Evolutionary conservation across 2,888 invertebrate species (phyloP), one percentile per base, ranked within the genome.

Genomic region (Rotaria socialis): DNA sequence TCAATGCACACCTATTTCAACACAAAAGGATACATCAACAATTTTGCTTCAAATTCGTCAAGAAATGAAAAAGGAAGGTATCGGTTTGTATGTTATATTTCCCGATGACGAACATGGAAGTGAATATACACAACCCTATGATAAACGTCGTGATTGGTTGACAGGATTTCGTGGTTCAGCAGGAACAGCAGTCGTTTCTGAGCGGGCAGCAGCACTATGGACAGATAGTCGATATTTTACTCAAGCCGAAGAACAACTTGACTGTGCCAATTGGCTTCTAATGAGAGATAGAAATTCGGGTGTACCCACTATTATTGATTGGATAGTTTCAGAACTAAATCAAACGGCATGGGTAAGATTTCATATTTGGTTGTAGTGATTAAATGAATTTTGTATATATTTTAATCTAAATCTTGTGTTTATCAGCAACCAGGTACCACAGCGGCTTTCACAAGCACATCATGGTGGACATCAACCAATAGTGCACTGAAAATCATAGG

Each of bases 191-290:
- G 92, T 97, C 16, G 93, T 98, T 84, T 96, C 96, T 0, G 90
- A 92, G 0, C 92, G 93, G 14, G 88, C 91, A 86, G 93, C 93
- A 35, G 91, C 92, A 3, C 91, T 99, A n/a, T 99, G 98, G 97
- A 98, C 98, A 0, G 99, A 99, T 92, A 98, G 97, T 0, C 93
- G 99, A 11, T 99, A 99, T 91, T 96, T 94, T 91, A 93, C 95
- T 47, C 98, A 99, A 92, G 97, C 96, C 0, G 92, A 93, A 47
- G 92, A 94, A 88, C 94, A 99, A 90, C 92, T 96, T 58, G 96
- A 96, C 90, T 88, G 88, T 10, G 14, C 14, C 0, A 93, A 94
- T 87, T 99, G 98, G 98, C 94, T 93, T 0, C 92, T 99, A 11
- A 97, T 98, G 96, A 96, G 95, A 90, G 94, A 94, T 86, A 95